Evolutionary conservation across 2,797 vertebrate species (phyloP).

Genomic region (Threskiornis aethiopicus): DNA sequence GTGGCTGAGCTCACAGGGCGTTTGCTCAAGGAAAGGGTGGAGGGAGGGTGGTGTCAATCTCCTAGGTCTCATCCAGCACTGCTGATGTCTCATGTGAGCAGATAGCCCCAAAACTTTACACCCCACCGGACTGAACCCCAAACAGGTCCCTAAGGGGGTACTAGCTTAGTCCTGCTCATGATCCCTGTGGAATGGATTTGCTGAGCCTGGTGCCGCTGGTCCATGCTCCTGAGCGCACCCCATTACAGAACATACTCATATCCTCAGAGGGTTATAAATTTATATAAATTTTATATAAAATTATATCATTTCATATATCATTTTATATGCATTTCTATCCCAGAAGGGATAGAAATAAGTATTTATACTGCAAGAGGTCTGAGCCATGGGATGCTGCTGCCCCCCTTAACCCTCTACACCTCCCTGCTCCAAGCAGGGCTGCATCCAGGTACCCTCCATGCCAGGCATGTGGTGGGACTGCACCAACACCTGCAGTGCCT

Average conservation of each 20-base stretch:
- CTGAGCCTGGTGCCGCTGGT: neutral
- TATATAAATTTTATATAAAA: neutral
- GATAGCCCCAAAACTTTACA: neutral
- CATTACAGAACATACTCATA: neutral
- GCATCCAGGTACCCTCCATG: too few relatives aligned
- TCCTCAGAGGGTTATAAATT: neutral
- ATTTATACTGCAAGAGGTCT: neutral
- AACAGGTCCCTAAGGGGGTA: neutral
- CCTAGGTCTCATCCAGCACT: neutral
- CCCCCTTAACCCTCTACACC: neutral
- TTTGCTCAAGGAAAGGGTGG: neutral
- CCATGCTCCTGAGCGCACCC: neutral
- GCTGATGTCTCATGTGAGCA: neutral
- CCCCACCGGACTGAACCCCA: neutral
- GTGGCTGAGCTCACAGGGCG: accelerated
- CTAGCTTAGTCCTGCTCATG: neutral
- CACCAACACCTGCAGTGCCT: neutral
- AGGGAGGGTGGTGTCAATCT: neutral
- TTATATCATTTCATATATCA: neutral
- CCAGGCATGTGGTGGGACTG: accelerated
- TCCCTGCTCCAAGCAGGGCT: neutral
- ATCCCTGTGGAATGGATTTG: neutral
- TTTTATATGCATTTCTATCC: neutral
- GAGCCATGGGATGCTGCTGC: neutral
- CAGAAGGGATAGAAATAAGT: neutral